These are phyloP conservation scores for Oscheius sp. DNA, from an alignment of 1,140 invertebrate species.

Conservation along the genomic window DNA sequence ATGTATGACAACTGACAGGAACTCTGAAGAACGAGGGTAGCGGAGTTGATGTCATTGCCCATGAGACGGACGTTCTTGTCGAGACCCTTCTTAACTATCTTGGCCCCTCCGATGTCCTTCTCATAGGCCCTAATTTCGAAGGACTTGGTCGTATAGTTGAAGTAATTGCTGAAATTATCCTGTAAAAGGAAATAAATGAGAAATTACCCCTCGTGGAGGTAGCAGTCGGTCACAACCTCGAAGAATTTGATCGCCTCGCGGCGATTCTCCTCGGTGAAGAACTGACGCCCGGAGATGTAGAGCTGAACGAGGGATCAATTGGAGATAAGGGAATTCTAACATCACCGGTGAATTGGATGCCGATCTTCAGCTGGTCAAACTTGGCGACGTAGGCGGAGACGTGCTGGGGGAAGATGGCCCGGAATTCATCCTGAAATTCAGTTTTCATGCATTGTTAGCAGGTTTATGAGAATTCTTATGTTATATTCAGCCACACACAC, in stretches of 20 bases:
- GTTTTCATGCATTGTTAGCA: too few relatives aligned
- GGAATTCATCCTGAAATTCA: too few relatives aligned
- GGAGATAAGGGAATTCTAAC: neutral
- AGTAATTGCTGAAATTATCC: too few relatives aligned
- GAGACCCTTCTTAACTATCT: neutral
- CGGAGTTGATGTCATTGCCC: neutral
- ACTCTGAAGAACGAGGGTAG: neutral
- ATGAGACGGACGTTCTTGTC: neutral
- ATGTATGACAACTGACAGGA: neutral
- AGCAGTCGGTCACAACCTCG: neutral
- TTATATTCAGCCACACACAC: too few relatives aligned
- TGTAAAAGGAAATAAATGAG: too few relatives aligned
- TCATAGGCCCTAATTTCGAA: neutral
- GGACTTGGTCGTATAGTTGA: neutral
- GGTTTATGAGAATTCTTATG: too few relatives aligned
- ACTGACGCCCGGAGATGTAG: slow-evolving; percentile 83
- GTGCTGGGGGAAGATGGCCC: neutral
- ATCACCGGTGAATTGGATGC: neutral
- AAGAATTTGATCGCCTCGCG: neutral
- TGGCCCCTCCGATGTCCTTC: neutral
- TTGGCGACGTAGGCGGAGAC: neutral
- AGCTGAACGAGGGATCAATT: slow-evolving; percentile 76
- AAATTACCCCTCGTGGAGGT: neutral
- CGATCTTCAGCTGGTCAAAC: neutral
- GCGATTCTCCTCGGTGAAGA: slow-evolving; percentile 66